Evolutionary conservation across 2,113 vertebrate species (phyloP).

Genomic region (Bos taurus): ARS-UCD2.0 NC_037357.1:120191501-120192000

Average conservation of each 20-base stretch:
- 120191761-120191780: background rate
- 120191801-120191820: background rate
- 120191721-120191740: background rate
- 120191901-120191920: background rate
- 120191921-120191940: background rate
- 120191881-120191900: background rate
- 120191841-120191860: background rate
- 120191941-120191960: background rate
- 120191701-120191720: background rate
- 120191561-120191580: background rate
- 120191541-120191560: background rate
- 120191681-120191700: background rate
- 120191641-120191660: background rate
- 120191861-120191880: background rate
- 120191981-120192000: background rate
- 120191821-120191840: background rate
- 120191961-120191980: background rate
- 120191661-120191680: background rate
- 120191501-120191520: background rate
- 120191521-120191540: background rate
- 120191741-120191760: background rate
- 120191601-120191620: background rate
- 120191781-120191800: background rate
- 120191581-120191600: background rate
- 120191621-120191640: background rate